Conservation (phyloP, 2,888 invertebrate genomes). For the Smittia sp. region DNA sequence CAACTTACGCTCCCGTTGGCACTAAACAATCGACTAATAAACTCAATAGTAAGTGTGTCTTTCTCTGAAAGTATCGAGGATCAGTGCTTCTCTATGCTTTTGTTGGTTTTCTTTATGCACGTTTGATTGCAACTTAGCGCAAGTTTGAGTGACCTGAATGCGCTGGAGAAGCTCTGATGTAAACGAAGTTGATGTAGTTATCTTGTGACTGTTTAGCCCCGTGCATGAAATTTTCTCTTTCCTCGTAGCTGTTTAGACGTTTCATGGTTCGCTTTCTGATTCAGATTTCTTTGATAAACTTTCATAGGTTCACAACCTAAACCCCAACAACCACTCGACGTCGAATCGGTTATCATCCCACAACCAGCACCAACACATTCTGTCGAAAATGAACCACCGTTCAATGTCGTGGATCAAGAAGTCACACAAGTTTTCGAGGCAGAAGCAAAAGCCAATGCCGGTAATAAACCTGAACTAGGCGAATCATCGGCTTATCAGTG, state of each 20-base stretch:
- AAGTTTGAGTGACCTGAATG: too few species aligned
- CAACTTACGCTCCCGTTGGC: conserved; percentile 11
- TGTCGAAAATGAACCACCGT: conserved; percentile 16
- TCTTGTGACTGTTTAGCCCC: not conserved
- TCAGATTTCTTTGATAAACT: too few species aligned
- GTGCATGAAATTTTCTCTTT: not conserved
- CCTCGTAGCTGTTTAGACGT: not conserved
- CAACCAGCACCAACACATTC: conserved; percentile 24
- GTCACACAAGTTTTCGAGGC: conserved; percentile 22
- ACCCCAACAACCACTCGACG: not conserved
- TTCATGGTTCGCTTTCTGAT: too few species aligned
- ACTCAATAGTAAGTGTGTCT: conserved; percentile 37
- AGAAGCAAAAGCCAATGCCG: conserved; percentile 7
- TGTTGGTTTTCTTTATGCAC: not conserved
- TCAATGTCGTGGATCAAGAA: conserved; percentile 32
- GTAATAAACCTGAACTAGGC: conserved; percentile 19
- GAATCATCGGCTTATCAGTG: conserved; percentile 6
- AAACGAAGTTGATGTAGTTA: not conserved
- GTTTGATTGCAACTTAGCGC: too few species aligned
- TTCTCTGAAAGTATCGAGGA: not conserved
- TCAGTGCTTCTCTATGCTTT: not conserved
- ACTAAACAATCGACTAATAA: conserved; percentile 28
- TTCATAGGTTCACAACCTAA: conserved; percentile 21
- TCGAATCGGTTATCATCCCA: not conserved
- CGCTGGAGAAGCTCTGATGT: not conserved